phyloP scores from a whole-genome alignment of 2,797 vertebrate species.

The Acrocephalus scirpaceus region DNA sequence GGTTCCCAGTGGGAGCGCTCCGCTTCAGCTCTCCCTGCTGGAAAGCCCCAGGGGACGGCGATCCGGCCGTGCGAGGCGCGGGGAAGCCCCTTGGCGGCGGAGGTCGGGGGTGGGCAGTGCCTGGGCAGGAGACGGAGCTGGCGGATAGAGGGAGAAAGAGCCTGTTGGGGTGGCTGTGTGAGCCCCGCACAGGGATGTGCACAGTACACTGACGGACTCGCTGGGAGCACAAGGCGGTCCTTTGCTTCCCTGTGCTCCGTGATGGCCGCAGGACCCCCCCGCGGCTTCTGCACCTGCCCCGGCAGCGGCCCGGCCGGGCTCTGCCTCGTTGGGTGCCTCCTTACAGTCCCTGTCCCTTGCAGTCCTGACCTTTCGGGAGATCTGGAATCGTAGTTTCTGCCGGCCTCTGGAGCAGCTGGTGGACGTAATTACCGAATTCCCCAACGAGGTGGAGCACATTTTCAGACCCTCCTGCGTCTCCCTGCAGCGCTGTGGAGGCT shows the following conservation, averaged over 20 bases:
- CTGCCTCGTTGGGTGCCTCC: not conserved
- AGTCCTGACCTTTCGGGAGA: slow-evolving; percentile 91
- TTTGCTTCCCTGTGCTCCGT: not conserved
- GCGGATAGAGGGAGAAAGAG: not conserved
- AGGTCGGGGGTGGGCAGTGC: not conserved
- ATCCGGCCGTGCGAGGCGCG: too few species aligned
- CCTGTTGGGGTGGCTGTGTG: not conserved
- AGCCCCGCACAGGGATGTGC: not conserved
- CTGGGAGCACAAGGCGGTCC: not conserved
- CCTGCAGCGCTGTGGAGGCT: slow-evolving; percentile 90
- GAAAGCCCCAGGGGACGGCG: not conserved
- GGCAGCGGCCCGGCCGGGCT: not conserved
- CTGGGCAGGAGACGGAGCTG: not conserved
- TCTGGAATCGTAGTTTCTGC: slow-evolving; percentile 94
- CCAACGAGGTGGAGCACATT: slow-evolving; percentile 88
- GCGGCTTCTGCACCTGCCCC: not conserved
- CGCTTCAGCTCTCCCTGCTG: not conserved
- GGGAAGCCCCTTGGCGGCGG: not conserved
- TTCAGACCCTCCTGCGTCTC: slow-evolving; percentile 92
- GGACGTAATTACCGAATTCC: slow-evolving; percentile 88
- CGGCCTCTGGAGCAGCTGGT: slow-evolving; percentile 91
- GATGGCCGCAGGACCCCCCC: not conserved
- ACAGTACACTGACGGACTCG: not conserved
- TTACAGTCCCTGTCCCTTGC: not conserved
- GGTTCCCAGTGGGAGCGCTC: not conserved